These are phyloP conservation scores for Odontocolon sp. DNA, from an alignment of 2,888 invertebrate species.

Conservation along the genomic window DNA sequence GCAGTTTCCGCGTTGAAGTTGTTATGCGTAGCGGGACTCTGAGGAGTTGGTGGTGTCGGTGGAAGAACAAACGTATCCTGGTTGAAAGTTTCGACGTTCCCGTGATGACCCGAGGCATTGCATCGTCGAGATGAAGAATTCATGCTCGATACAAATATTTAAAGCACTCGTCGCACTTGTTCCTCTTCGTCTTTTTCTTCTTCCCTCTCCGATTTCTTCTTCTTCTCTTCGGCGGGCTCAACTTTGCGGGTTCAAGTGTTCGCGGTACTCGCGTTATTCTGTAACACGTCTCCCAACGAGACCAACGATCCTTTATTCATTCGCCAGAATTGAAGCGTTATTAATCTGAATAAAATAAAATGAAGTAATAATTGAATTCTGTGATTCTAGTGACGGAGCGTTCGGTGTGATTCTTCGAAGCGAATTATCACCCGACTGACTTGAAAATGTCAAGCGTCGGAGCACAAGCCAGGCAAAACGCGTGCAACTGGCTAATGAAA, in stretches of 20 bases:
- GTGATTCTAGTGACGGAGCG: too few relatives aligned
- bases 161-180: constrained; percentile 13
- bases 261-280: constrained; percentile 6
- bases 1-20: constrained; percentile 20
- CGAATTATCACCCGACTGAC: constrained; percentile 48
- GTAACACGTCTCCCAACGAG: constrained; percentile 5
- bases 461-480: not conserved
- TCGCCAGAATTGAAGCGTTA: not conserved
- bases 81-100: constrained; percentile 17
- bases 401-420: constrained; percentile 21
- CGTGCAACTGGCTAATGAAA: constrained; percentile 19
- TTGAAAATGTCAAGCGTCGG: constrained; percentile 23
- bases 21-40: constrained; percentile 29
- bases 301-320: not conserved
- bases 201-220: not conserved
- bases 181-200: not conserved
- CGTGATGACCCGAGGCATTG: constrained; percentile 2
- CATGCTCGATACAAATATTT: constrained; percentile 43
- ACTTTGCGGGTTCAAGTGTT: constrained; percentile 8
- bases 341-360: too few relatives aligned
- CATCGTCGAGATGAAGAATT: constrained; percentile 36
- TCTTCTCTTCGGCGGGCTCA: not conserved
- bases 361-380: too few relatives aligned
- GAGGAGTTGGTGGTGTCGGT: constrained; percentile 64
- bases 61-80: constrained; percentile 65